Conservation (phyloP, 2,888 invertebrate species). For the Chrysina gloriosa region DNA sequence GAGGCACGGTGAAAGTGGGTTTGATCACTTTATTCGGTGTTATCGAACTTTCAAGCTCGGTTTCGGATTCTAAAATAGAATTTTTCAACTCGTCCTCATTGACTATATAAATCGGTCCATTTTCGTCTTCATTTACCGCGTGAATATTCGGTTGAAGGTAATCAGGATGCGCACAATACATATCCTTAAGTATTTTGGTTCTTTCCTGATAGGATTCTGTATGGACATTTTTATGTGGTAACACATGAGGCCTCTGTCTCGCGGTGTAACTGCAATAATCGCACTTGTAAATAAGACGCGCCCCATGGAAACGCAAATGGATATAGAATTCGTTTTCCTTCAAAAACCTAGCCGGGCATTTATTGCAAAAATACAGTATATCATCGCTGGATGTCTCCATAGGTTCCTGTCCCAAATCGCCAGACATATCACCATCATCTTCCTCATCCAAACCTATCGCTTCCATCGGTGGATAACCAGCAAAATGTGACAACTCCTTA, state of each 20-base stretch:
- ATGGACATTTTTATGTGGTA: constrained; percentile 79
- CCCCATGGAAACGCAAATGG: constrained; percentile 78
- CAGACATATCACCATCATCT: constrained; percentile 58
- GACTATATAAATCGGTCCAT: constrained; percentile 66
- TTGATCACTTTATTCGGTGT: constrained; percentile 49
- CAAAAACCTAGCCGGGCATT: constrained; percentile 87
- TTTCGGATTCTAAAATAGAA: constrained; percentile 48
- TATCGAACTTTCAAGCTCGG: constrained; percentile 42
- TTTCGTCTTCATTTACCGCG: constrained; percentile 57
- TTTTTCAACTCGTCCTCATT: constrained; percentile 44
- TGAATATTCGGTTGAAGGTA: constrained; percentile 72
- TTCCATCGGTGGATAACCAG: background rate
- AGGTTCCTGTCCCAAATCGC: constrained; percentile 47
- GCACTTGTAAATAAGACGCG: constrained; percentile 75
- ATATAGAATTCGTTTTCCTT: constrained; percentile 78
- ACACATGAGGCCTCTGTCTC: constrained; percentile 75
- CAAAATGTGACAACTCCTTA: constrained; percentile 60
- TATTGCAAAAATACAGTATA: constrained; percentile 78
- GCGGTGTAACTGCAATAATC: constrained; percentile 83
- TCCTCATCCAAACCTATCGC: constrained; percentile 39
- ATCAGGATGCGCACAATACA: constrained; percentile 73
- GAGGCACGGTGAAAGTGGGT: constrained; percentile 66
- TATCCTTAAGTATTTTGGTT: constrained; percentile 75
- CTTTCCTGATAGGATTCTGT: constrained; percentile 83
- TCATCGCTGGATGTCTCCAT: constrained; percentile 57